phyloP scores from a whole-genome alignment of 2,888 invertebrate species.

The Aspidiotus rigidus region DNA sequence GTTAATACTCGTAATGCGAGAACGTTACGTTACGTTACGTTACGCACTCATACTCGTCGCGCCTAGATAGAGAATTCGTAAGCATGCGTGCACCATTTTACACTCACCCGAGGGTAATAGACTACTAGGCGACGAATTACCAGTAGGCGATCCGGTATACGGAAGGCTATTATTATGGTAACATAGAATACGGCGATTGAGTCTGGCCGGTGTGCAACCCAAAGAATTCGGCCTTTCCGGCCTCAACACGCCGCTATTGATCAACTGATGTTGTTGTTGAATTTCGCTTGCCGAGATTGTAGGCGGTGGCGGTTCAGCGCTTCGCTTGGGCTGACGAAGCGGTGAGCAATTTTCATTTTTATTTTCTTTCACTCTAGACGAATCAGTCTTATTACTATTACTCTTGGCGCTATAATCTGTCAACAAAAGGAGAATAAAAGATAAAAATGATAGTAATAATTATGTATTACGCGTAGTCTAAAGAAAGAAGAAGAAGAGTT shows the following conservation, averaged over 20 bases:
- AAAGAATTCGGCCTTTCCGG: slow-evolving; percentile 42
- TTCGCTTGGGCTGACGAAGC: slow-evolving; percentile 24
- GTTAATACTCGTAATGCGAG: no score
- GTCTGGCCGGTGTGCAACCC: slow-evolving; percentile 64
- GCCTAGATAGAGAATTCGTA: no score
- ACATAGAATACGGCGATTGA: slow-evolving; percentile 67
- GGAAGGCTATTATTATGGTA: slow-evolving; percentile 63
- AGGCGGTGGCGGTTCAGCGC: slow-evolving; percentile 30
- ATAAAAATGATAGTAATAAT: neutral
- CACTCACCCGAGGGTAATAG: slow-evolving; percentile 35
- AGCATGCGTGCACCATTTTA: neutral
- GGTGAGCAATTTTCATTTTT: slow-evolving; percentile 32
- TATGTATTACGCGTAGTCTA: no score
- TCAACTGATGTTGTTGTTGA: slow-evolving; percentile 31
- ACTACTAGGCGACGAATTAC: slow-evolving; percentile 34
- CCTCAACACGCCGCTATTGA: slow-evolving; percentile 26
- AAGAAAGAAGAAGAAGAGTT: no score
- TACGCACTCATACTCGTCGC: no score
- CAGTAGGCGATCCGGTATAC: slow-evolving; percentile 39
- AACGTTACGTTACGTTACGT: no score
- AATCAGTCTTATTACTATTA: slow-evolving; percentile 32
- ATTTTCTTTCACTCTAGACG: slow-evolving; percentile 22
- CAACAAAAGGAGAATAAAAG: slow-evolving; percentile 4
- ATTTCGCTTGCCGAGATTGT: slow-evolving; percentile 22
- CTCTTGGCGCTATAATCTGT: slow-evolving; percentile 26